Evolutionary conservation across 2,888 invertebrate genomes (phyloP).

Genomic region (Drosophila heteroneura): DNA sequence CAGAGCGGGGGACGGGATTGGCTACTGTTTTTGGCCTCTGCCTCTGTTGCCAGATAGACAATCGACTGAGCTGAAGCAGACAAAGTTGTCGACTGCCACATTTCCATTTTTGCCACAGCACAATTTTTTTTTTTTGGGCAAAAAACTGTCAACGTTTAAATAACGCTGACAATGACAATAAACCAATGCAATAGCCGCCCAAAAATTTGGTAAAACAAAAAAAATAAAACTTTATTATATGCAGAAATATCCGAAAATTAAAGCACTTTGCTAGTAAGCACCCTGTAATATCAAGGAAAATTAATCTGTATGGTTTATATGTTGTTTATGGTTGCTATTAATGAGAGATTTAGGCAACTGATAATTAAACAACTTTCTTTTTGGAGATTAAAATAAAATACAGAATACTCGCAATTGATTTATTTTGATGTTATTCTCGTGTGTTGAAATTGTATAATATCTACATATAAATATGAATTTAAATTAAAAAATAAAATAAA

Average conservation of each 20-base stretch:
- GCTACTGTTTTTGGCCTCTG: constrained; percentile 10
- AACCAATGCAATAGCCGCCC: constrained; percentile 67
- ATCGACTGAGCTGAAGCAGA: constrained; percentile 30
- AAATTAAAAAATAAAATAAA: not conserved
- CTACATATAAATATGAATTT: not conserved
- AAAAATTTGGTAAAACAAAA: constrained; percentile 36
- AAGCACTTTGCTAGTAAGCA: not conserved
- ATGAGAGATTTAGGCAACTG: not conserved
- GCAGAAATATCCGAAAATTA: not conserved
- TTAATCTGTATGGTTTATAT: not conserved
- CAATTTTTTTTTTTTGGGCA: constrained; percentile 14
- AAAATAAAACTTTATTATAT: constrained; percentile 54
- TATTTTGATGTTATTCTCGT: not conserved
- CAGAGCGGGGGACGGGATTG: not conserved
- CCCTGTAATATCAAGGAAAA: constrained; percentile 6
- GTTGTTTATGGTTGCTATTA: not conserved
- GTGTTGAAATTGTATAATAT: not conserved
- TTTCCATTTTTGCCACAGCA: constrained; percentile 45
- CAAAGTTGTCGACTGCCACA: constrained; percentile 53
- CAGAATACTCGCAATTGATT: not conserved
- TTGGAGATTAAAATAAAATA: not conserved
- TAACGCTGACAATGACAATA: constrained; percentile 79
- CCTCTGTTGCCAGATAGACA: constrained; percentile 34
- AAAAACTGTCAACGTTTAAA: constrained; percentile 79
- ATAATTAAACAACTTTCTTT: not conserved